Percentiles rank a stretch among this genome's conserved stretches.
These are phyloP conservation scores for Neodiprion fabricii DNA, from an alignment of 1,140 invertebrate genomes.

Conservation along the genomic window DNA sequence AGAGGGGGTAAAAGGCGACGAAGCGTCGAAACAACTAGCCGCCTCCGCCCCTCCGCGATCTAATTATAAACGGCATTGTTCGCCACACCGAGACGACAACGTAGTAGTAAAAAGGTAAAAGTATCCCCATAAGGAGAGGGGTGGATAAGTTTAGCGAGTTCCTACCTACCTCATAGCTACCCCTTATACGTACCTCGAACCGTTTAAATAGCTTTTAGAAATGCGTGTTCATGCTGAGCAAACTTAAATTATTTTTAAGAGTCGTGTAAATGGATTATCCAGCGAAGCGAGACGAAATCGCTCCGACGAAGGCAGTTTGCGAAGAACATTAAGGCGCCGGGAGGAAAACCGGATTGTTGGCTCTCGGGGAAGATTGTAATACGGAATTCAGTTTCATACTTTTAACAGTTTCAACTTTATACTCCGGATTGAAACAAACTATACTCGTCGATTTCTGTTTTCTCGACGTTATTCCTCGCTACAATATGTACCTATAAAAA, in stretches of 20 bases:
- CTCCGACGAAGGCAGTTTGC: not conserved
- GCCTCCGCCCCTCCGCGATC: not conserved
- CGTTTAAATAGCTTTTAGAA: conserved; percentile 14
- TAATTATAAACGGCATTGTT: conserved; percentile 6
- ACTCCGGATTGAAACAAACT: not conserved
- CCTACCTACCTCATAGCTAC: too few species aligned
- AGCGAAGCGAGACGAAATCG: conserved; percentile 5
- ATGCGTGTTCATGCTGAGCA: conserved; percentile 10
- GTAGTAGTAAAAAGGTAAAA: not conserved
- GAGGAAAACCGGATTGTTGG: not conserved
- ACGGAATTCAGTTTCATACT: not conserved
- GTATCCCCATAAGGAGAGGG: not conserved
- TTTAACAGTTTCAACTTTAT: not conserved
- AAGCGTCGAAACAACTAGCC: conserved; percentile 2
- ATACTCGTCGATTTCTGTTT: not conserved
- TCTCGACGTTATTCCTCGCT: not conserved
- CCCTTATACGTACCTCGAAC: not conserved
- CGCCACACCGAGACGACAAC: not conserved
- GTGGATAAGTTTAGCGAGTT: not conserved
- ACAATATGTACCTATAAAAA: not conserved
- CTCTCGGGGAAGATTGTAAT: not conserved
- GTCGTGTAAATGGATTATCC: conserved; percentile 13
- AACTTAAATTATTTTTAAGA: conserved; percentile 17
- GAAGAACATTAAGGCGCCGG: conserved; percentile 1
- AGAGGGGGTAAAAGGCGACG: not conserved